phyloP scores from a whole-genome alignment of 2,113 vertebrate genomes.

The Pseudorhombus dupliciocellatus region DNA sequence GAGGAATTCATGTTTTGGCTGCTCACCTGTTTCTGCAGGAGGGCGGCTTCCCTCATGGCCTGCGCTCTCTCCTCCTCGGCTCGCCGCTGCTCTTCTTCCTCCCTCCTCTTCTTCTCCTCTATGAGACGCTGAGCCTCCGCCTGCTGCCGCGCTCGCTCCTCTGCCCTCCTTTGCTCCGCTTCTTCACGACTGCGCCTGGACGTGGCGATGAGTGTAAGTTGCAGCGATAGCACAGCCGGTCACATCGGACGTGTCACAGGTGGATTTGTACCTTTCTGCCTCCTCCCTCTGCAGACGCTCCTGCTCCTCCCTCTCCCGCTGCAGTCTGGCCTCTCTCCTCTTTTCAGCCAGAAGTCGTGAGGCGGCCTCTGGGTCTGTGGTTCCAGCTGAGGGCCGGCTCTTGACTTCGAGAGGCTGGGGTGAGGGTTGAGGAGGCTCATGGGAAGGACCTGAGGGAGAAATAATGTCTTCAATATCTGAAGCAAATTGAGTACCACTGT shows the following conservation, averaged over 20 bases:
- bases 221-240: neutral
- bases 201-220: neutral
- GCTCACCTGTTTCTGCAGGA: conserved; percentile 87
- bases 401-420: conserved; percentile 42
- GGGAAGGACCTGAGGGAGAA: conserved; percentile 31
- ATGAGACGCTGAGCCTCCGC: conserved; percentile 82
- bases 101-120: conserved; percentile 80
- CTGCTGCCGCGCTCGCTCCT: conserved; percentile 84
- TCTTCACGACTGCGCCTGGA: conserved; percentile 87
- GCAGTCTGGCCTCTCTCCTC: conserved; percentile 89
- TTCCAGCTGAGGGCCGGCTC: conserved; percentile 83
- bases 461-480: neutral
- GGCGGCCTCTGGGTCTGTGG: conserved; percentile 89
- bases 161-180: conserved; percentile 82
- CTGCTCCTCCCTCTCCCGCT: conserved; percentile 88
- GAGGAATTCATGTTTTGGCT: neutral
- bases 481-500: neutral
- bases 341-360: conserved; percentile 89
- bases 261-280: conserved; percentile 81
- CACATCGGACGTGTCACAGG: neutral
- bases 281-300: conserved; percentile 86
- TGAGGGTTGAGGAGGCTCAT: conserved; percentile 15
- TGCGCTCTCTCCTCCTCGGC: conserved; percentile 85
- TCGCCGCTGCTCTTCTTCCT: conserved; percentile 82
- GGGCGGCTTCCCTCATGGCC: conserved; percentile 84